Percentiles rank a stretch among this genome's conserved stretches.
Evolutionary conservation across 2,113 vertebrate genomes (phyloP).

Genomic region (Malurus alboscapulatus): DNA sequence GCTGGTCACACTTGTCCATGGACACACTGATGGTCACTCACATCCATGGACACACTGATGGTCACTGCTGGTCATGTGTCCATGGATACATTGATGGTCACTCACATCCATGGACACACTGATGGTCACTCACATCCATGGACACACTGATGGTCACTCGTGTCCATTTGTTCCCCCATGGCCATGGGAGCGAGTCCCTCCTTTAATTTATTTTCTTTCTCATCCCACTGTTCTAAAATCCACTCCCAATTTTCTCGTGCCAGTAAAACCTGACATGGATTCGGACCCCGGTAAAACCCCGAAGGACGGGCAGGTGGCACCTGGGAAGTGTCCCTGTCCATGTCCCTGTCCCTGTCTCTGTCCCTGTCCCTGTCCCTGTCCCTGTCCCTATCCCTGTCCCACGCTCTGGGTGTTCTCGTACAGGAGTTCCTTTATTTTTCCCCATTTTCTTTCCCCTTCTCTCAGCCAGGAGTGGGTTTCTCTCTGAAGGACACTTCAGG

Average conservation of each 20-base stretch:
- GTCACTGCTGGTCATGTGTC: too few relatives aligned
- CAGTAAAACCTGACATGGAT: background rate
- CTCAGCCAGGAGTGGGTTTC: accelerated
- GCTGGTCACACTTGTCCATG: background rate
- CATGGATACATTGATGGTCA: background rate
- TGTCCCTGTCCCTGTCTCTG: background rate
- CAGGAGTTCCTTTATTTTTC: accelerated
- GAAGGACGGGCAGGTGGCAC: background rate
- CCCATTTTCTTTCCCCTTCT: background rate
- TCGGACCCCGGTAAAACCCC: background rate
- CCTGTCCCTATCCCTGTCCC: accelerated
- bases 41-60: too few relatives aligned
- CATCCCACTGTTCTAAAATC: background rate
- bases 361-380: background rate
- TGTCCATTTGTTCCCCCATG: accelerated
- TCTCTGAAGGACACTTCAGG: too few relatives aligned
- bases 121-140: background rate
- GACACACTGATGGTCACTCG: accelerated
- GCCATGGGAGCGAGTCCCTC: accelerated
- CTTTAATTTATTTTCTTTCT: too few relatives aligned
- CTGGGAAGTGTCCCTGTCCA: background rate
- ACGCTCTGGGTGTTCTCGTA: accelerated
- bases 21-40: background rate
- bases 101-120: too few relatives aligned
- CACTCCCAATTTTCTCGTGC: background rate